These are phyloP conservation scores for Anagyrus pseudococci DNA, from an alignment of 2,888 invertebrate genomes.

Conservation along the genomic window DNA sequence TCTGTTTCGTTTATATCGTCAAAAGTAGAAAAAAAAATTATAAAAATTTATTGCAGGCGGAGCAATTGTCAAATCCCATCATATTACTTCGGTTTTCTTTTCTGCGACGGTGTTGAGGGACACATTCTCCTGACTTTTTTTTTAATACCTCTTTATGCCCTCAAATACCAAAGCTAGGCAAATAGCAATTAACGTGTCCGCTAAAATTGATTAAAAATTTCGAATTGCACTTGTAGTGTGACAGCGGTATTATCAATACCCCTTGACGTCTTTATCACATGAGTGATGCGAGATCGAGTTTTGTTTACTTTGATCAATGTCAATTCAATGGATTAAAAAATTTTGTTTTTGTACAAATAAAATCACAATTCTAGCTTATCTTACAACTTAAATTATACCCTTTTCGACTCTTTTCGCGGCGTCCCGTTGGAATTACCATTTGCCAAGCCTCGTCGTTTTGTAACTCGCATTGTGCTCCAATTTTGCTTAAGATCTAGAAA, in stretches of 20 bases:
- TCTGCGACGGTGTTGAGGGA: conserved; percentile 10
- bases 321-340: too few species aligned
- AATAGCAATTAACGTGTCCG: conserved; percentile 13
- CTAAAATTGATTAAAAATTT: conserved; percentile 24
- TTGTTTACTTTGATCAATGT: too few species aligned
- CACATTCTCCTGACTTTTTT: neutral
- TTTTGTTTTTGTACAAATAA: neutral
- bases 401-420: conserved; percentile 3
- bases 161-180: conserved; percentile 16
- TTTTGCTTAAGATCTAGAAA: conserved; percentile 27
- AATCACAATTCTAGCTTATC: neutral
- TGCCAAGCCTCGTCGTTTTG: conserved; percentile 14
- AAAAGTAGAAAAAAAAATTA: conserved; percentile 14
- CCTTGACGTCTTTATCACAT: neutral
- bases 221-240: conserved; percentile 28
- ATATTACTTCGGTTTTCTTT: conserved; percentile 2
- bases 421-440: conserved; percentile 21
- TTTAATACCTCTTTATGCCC: conserved; percentile 28
- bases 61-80: conserved; percentile 19
- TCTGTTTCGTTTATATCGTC: neutral
- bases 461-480: conserved; percentile 25
- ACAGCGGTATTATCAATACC: conserved; percentile 10
- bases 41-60: conserved; percentile 9
- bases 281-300: conserved; percentile 7
- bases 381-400: conserved; percentile 10